Conservation (phyloP, 2,113 vertebrate species). For the Syrmaticus mikado region DNA sequence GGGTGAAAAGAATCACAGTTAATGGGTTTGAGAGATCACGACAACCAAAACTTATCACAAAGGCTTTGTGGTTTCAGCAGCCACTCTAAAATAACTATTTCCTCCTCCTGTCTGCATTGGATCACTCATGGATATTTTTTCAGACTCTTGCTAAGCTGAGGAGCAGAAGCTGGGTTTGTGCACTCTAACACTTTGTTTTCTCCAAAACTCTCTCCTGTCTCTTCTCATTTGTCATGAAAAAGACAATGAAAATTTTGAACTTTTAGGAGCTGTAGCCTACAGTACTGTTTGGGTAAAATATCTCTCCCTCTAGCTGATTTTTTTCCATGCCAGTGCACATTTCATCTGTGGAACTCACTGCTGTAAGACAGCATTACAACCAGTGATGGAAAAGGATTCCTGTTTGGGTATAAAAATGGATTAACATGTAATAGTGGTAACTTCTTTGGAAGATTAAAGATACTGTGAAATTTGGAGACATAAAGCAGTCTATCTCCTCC, state of each 20-base stretch:
- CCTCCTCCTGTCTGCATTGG: neutral
- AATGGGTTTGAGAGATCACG: conserved; percentile 11
- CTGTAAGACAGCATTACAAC: accelerated
- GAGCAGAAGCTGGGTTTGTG: neutral
- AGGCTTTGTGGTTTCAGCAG: neutral
- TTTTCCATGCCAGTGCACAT: too few species aligned
- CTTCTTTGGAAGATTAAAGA: neutral
- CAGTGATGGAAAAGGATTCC: neutral
- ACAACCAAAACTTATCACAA: neutral
- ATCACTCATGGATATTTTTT: neutral
- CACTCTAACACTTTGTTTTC: neutral
- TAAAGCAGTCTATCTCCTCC: neutral
- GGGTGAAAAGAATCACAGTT: neutral
- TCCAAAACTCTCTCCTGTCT: neutral
- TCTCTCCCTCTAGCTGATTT: neutral
- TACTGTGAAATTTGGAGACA: neutral
- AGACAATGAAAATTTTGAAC: neutral
- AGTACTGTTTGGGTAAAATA: neutral
- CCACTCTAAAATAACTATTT: accelerated
- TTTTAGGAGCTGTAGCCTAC: neutral
- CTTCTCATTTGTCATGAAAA: neutral
- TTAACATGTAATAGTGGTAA: neutral
- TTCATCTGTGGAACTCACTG: neutral
- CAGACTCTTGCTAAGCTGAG: neutral
- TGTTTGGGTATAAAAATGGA: neutral